Percentiles rank a stretch among this genome's conserved stretches.
phyloP scores from a whole-genome alignment of 2,113 vertebrate species.

The Bos javanicus region DNA sequence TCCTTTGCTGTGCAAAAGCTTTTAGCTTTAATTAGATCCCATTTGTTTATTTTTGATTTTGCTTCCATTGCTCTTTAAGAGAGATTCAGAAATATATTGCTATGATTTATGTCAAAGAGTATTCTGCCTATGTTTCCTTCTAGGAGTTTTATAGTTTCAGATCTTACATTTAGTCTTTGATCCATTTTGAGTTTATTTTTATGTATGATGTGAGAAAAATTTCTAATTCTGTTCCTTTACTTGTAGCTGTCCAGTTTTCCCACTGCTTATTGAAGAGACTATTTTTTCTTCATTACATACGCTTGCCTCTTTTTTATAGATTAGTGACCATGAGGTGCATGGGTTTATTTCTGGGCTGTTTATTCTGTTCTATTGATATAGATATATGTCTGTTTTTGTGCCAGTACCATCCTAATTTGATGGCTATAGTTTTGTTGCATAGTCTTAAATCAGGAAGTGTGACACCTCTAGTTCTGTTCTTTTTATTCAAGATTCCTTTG shows the following conservation, averaged over 20 bases:
- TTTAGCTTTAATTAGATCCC: not conserved
- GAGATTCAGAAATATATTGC: not conserved
- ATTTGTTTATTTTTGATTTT: not conserved
- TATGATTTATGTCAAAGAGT: not conserved
- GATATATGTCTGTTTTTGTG: not conserved
- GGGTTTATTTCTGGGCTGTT: not conserved
- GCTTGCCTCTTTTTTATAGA: not conserved
- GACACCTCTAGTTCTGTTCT: not conserved
- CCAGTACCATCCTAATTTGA: not conserved
- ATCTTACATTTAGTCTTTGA: not conserved
- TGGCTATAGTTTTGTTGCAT: not conserved
- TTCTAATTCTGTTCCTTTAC: not conserved
- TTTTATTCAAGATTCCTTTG: not conserved
- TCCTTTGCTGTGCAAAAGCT: not conserved
- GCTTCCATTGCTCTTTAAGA: not conserved
- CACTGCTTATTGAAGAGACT: rapidly evolving
- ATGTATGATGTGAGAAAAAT: not conserved
- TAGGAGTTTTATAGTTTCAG: not conserved
- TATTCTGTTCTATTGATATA: not conserved
- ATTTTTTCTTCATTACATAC: rapidly evolving
- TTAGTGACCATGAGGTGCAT: not conserved
- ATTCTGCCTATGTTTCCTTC: not conserved
- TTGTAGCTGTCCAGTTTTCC: not conserved
- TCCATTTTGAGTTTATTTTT: not conserved
- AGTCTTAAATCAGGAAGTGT: not conserved